These are phyloP conservation scores for Caradrina clavipalpis DNA, from an alignment of 2,888 invertebrate genomes.

Conservation along the genomic window DNA sequence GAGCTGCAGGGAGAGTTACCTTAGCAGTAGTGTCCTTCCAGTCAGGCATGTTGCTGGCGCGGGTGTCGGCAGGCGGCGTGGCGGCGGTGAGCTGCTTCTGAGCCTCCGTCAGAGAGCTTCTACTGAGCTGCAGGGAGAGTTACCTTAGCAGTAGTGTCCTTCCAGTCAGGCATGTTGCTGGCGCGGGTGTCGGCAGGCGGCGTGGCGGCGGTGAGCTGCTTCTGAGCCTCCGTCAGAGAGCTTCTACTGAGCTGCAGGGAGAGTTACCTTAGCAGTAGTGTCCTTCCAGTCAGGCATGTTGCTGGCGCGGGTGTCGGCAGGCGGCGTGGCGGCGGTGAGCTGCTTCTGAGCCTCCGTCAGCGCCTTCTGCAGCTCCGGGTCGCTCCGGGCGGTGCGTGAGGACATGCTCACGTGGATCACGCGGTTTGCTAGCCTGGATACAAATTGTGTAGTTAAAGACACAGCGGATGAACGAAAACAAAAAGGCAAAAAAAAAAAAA, in stretches of 20 bases:
- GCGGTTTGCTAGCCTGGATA: slow-evolving; percentile 95
- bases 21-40: no score
- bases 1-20: no score
- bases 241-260: neutral
- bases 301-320: slow-evolving; percentile 93
- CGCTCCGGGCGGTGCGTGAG: slow-evolving; percentile 90
- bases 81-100: no score
- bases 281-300: slow-evolving; percentile 94
- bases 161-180: slow-evolving; percentile 92
- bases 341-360: slow-evolving; percentile 95
- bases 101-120: no score
- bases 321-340: slow-evolving; percentile 95
- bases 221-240: slow-evolving; percentile 90
- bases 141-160: slow-evolving; percentile 91
- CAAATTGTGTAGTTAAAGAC: neutral
- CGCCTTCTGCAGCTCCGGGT: slow-evolving; percentile 96
- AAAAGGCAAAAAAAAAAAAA: no score
- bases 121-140: neutral
- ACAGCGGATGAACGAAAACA: no score
- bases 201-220: slow-evolving; percentile 94
- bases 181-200: slow-evolving; percentile 95
- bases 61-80: no score
- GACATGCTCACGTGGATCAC: slow-evolving; percentile 98
- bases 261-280: slow-evolving; percentile 79
- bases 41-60: no score